These are phyloP conservation scores for Mythimna vitellina DNA, from an alignment of 2,888 invertebrate species.

Conservation along the genomic window DNA sequence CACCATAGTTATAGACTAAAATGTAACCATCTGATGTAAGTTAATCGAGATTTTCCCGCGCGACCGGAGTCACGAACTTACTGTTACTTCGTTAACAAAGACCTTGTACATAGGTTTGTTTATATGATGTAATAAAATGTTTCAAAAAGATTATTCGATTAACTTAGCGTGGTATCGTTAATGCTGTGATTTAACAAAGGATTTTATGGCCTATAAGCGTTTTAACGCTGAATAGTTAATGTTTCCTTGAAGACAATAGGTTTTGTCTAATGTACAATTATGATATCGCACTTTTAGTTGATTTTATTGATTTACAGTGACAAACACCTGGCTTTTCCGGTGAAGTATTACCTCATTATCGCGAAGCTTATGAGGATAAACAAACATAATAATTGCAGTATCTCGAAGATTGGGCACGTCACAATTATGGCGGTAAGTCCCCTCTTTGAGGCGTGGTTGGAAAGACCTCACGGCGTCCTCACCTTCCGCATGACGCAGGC, in stretches of 20 bases:
- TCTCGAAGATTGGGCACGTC: too few species aligned
- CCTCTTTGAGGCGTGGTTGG: too few species aligned
- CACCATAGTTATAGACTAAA: slow-evolving; percentile 24
- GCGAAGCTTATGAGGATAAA: background rate
- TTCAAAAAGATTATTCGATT: slow-evolving; percentile 51
- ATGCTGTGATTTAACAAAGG: slow-evolving; percentile 42
- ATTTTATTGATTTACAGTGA: slow-evolving; percentile 43
- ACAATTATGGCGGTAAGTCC: too few species aligned
- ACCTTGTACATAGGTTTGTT: slow-evolving; percentile 51
- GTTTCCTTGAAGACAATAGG: slow-evolving; percentile 42
- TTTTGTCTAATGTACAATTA: background rate
- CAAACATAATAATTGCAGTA: background rate
- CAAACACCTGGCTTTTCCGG: slow-evolving; percentile 15
- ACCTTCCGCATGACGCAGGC: too few species aligned
- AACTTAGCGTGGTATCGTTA: slow-evolving; percentile 48
- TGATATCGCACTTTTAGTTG: slow-evolving; percentile 20
- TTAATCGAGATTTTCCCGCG: slow-evolving; percentile 48
- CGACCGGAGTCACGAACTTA: slow-evolving; percentile 43
- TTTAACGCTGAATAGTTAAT: slow-evolving; percentile 58
- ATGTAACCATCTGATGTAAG: slow-evolving; percentile 33
- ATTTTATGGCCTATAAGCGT: slow-evolving; percentile 32
- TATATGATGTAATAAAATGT: slow-evolving; percentile 41
- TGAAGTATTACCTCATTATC: slow-evolving; percentile 5
- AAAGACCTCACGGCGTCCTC: too few species aligned
- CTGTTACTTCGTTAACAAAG: slow-evolving; percentile 46